Conservation (phyloP, 2,797 vertebrate species). For the Monodelphis domestica region DNA sequence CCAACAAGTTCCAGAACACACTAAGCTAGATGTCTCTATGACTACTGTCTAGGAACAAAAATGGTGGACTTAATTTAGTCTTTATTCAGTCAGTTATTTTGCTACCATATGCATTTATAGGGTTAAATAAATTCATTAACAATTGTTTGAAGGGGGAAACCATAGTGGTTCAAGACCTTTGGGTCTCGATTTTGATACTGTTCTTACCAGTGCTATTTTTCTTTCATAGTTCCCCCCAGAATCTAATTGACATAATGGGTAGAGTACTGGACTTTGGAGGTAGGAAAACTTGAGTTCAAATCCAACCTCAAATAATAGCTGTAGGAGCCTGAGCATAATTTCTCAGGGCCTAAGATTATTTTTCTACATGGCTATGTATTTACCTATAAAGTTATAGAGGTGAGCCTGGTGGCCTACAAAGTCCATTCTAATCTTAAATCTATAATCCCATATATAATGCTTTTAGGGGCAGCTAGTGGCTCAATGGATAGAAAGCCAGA, state of each 20-base stretch:
- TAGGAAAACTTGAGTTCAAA: not conserved
- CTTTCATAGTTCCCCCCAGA: not conserved
- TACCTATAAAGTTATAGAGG: not conserved
- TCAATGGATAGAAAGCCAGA: too few species aligned
- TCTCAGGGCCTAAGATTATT: not conserved
- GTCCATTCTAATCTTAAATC: not conserved
- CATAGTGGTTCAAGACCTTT: not conserved
- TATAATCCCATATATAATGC: too few species aligned
- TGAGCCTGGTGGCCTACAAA: not conserved
- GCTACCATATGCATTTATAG: not conserved
- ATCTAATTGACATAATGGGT: not conserved
- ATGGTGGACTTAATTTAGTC: not conserved
- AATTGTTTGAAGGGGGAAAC: not conserved
- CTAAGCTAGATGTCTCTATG: not conserved
- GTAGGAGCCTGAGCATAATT: not conserved
- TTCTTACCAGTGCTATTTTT: not conserved
- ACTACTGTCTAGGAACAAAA: accelerated
- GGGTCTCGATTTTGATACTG: not conserved
- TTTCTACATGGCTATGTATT: too few species aligned
- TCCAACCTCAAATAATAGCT: not conserved
- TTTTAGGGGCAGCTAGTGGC: too few species aligned
- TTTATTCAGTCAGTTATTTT: not conserved
- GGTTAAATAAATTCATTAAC: constrained; percentile 23
- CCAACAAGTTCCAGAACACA: constrained; percentile 17
- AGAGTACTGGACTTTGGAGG: not conserved